phyloP scores from a whole-genome alignment of 2,888 invertebrate genomes.

The Hartigia nigra region DNA sequence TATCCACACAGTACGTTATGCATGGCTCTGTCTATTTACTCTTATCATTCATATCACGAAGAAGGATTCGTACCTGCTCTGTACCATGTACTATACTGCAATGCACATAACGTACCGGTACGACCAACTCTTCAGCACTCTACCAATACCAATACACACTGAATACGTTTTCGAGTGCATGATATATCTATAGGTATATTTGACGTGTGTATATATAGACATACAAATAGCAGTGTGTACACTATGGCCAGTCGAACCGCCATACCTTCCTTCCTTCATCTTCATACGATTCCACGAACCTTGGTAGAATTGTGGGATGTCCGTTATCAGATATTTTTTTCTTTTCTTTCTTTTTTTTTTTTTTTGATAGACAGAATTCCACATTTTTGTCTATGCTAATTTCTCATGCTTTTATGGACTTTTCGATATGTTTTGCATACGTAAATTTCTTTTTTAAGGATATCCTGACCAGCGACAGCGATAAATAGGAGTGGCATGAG shows the following conservation, averaged over 20 bases:
- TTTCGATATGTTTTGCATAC: neutral
- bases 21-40: neutral
- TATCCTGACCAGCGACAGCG: neutral
- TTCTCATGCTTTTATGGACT: neutral
- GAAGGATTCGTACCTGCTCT: neutral
- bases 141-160: neutral
- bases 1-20: neutral
- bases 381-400: conserved; percentile 25
- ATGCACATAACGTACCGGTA: neutral
- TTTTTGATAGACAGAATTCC: conserved; percentile 10
- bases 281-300: neutral
- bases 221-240: neutral
- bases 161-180: neutral
- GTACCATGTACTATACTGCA: neutral
- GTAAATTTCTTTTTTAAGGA: neutral
- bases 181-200: conserved; percentile 8
- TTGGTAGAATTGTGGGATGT: neutral
- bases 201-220: neutral
- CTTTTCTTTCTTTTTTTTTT: no score
- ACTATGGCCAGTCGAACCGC: neutral
- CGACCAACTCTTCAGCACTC: neutral
- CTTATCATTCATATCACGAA: neutral
- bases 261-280: neutral
- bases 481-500: neutral
- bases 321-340: conserved; percentile 14